Percentiles rank a stretch among this genome's conserved stretches.
phyloP scores from a whole-genome alignment of 2,888 invertebrate genomes.

The Brassicogethes aeneus region DNA sequence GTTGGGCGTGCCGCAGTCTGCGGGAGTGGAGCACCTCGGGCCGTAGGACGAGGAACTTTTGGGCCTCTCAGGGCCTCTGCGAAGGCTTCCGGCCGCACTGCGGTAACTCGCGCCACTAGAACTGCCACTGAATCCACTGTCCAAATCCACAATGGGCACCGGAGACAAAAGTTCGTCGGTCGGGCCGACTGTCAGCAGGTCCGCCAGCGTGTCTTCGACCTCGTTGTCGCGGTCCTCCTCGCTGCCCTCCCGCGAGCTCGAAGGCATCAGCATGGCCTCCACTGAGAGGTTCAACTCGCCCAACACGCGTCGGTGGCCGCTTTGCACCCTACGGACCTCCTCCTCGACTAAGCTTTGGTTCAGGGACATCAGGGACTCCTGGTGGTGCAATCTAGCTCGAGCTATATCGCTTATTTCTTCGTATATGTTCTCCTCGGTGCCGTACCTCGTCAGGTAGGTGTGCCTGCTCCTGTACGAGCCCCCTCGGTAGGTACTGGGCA shows the following conservation, averaged over 20 bases:
- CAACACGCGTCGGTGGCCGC: slow-evolving; percentile 70
- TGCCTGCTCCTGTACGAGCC: slow-evolving; percentile 36
- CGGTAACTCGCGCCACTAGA: slow-evolving; percentile 72
- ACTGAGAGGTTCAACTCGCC: slow-evolving; percentile 78
- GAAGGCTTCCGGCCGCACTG: slow-evolving; percentile 53
- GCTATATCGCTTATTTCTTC: slow-evolving; percentile 66
- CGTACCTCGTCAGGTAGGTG: slow-evolving; percentile 47
- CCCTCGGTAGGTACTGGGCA: slow-evolving; percentile 43
- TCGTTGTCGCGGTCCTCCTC: slow-evolving; percentile 54
- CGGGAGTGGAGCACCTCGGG: slow-evolving; percentile 22
- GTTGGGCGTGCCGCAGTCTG: slow-evolving; percentile 17
- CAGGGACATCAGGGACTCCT: slow-evolving; percentile 52
- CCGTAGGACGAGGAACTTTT: slow-evolving; percentile 34
- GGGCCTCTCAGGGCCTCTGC: slow-evolving; percentile 36
- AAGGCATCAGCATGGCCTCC: slow-evolving; percentile 86
- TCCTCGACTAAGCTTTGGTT: slow-evolving; percentile 70
- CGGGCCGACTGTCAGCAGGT: slow-evolving; percentile 58
- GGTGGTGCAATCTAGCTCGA: slow-evolving; percentile 20
- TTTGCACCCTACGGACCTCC: slow-evolving; percentile 76
- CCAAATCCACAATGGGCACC: slow-evolving; percentile 55
- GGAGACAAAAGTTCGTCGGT: slow-evolving; percentile 66
- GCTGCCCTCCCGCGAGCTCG: slow-evolving; percentile 49
- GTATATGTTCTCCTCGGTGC: slow-evolving; percentile 78
- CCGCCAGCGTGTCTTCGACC: slow-evolving; percentile 53
- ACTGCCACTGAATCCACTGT: slow-evolving; percentile 77